phyloP scores from a whole-genome alignment of 2,888 invertebrate genomes.

The Tethea ocularis region DNA sequence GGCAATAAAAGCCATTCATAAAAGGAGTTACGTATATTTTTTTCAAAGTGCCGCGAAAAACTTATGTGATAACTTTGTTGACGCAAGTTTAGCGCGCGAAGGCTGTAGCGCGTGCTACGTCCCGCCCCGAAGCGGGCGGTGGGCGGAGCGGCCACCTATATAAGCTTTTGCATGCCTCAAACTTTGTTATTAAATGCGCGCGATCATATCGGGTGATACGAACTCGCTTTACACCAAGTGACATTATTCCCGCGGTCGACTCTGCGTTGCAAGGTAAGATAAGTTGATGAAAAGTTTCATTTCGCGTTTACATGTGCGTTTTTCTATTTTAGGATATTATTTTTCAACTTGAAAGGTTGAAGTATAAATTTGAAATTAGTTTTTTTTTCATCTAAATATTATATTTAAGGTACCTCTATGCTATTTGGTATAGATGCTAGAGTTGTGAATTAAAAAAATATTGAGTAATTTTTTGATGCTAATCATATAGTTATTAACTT shows the following conservation, averaged over 20 bases:
- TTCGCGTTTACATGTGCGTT: neutral
- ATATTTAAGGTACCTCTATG: too few species aligned
- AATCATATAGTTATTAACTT: too few species aligned
- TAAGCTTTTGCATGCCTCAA: constrained; percentile 70
- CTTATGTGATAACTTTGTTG: constrained; percentile 36
- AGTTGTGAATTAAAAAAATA: too few species aligned
- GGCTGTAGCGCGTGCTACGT: constrained; percentile 38
- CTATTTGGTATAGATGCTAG: too few species aligned
- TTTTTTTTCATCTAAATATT: neutral
- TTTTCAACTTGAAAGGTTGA: neutral
- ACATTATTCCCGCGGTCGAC: constrained; percentile 26
- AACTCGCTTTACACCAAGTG: constrained; percentile 42
- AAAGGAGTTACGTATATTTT: neutral
- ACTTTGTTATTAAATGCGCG: constrained; percentile 77
- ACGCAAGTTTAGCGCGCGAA: constrained; percentile 46
- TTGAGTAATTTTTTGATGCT: too few species aligned
- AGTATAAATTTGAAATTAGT: neutral
- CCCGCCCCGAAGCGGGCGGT: constrained; percentile 70
- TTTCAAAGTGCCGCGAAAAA: constrained; percentile 12
- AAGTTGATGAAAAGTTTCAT: constrained; percentile 30
- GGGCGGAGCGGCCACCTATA: constrained; percentile 76
- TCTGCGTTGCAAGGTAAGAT: constrained; percentile 50
- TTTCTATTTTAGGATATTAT: neutral
- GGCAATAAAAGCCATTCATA: neutral
- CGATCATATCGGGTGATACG: constrained; percentile 63